Conservation (phyloP, 2,113 vertebrate genomes). For the Lipotes vexillifer region DNA sequence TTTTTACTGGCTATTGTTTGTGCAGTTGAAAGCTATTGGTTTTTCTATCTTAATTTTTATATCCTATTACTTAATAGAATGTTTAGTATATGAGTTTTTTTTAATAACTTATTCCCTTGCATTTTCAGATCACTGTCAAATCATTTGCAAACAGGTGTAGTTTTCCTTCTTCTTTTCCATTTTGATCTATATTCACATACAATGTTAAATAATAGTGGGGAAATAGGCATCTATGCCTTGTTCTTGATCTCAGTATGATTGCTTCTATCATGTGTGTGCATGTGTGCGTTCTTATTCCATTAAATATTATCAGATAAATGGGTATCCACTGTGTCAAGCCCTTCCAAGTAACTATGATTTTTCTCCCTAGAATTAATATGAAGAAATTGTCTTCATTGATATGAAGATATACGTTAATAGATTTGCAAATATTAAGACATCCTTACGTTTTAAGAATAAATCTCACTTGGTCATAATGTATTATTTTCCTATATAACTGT, state of each 20-base stretch:
- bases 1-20: background rate
- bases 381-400: background rate
- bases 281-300: background rate
- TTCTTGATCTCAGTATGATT: background rate
- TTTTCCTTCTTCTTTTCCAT: background rate
- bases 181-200: background rate
- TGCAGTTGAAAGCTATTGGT: background rate
- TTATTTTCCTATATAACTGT: background rate
- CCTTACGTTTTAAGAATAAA: background rate
- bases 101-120: background rate
- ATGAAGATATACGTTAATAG: background rate
- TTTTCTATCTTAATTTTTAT: background rate
- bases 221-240: background rate
- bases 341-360: background rate
- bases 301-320: background rate
- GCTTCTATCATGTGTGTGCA: background rate
- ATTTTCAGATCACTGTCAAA: background rate
- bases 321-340: background rate
- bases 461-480: background rate
- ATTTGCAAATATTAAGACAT: background rate
- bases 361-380: background rate
- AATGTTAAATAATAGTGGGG: background rate
- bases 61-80: background rate
- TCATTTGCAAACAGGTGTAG: background rate
- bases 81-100: background rate